Base-by-base conservation (phyloP, 2,113 vertebrate species). In the Regulus satrapa region DNA sequence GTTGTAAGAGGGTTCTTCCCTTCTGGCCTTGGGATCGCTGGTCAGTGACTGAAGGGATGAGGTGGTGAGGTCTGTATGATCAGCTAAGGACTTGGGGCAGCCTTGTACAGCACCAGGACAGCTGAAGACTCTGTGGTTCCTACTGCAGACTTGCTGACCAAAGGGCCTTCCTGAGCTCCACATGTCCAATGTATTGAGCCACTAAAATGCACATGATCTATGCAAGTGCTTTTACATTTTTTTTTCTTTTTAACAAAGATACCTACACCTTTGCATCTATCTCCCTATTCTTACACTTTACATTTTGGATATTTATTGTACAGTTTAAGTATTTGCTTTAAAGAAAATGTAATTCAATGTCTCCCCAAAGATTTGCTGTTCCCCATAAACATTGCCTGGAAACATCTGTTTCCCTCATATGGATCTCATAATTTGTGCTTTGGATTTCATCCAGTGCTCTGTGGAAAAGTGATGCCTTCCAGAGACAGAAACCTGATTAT, bases 401-500 rank as follows among this genome's bases (percentile, higher is more conserved):
- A 96, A 96, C 96, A 96, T 97, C 94, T 97, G 96, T 80, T 97
- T 91, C 76, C 63, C 84, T 94, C 97, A 95, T 95, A 95, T 82
- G 94, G 91, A 92, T 92, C 93, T 96, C 84, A 83, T 94, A 91
- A 93, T 95, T 95, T 96, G 92, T 95, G 78, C 89, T 91, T 97
- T 97, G 94, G 92, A 94, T 96, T 82, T 88, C 61, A 41, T 95
- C 96, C 95, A 95, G n/a, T 40, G 32, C 63, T 95, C 63, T 88
- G 85, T 81, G 76, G 82, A 96, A 95, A 92, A 94, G 64, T 94
- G 95, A 95, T 96, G 93, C 93, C 92, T 96, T 95, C 92, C 94
- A 96, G 95, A 95, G 88, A 93, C 93, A 95, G 90, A 96, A 93
- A 96, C 85, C 85, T 89, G 94, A 92, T 91, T 96, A 92, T 90